Base-by-base conservation (phyloP, 2,888 invertebrate species). In the Malacosoma neustria region DNA sequence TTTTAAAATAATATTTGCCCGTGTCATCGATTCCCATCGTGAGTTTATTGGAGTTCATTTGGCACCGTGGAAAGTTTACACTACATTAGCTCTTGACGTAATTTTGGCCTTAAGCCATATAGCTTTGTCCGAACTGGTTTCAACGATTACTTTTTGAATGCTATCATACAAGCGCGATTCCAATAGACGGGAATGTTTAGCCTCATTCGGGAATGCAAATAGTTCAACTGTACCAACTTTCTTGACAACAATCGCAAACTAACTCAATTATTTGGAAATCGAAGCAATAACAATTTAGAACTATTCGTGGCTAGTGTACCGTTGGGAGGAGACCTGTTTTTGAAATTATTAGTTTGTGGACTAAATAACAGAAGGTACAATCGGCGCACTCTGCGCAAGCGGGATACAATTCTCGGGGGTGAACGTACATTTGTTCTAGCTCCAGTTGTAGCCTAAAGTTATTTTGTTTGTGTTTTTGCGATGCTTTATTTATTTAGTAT, bases 21-120 rank as follows among this genome's bases (percentile, higher is more conserved):
- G 6, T 22, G 41, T 41, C 45, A 54, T 53, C 45, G 52, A 51
- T 60, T 42, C 37, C 37, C 56, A 59, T 64, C 57, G 58, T 57
- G 56, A 54, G 58, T 63, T 61, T 57, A 47, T 52, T 51, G 50
- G 57, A 63, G 62, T 74, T 73, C 62, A 73, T 75, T 80, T 75
- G 75, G 73, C 73, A 72, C 48, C 51, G 66, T 56, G 57, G 65
- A 65, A 72, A 67, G 60, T 77, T 81, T 69, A 69, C 77, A 77
- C 74, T 62, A 71, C 68, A 79, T 77, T 76, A 72, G 69, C 57
- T 56, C 54, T 46, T 52, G 48, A 50, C 51, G 57, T 52, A 57
- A 51, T 61, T 60, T 79, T 77, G 80, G 79, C 74, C 48, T 41
- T 33, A 42, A 51, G 77, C 81, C 79, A 80, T 59, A 45, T 45